Conservation (phyloP, 2,113 vertebrate species). For the Morone saxatilis region DNA sequence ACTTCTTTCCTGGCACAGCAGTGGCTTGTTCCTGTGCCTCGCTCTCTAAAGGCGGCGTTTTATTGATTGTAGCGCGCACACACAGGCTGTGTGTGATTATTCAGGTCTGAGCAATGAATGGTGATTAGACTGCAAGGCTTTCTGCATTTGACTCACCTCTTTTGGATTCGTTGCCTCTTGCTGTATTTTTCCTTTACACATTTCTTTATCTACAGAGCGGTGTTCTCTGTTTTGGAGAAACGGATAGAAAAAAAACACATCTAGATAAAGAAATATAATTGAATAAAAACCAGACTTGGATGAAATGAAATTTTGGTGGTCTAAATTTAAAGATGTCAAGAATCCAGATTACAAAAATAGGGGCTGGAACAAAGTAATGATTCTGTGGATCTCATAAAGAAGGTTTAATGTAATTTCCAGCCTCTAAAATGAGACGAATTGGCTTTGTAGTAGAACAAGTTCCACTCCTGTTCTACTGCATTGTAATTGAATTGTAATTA, state of each 20-base stretch:
- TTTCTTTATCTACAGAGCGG: not conserved
- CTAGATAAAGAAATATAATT: not conserved
- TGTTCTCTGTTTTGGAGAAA: not conserved
- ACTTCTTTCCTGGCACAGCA: conserved; percentile 28
- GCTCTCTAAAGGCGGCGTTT: conserved; percentile 9
- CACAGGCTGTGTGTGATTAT: conserved; percentile 12
- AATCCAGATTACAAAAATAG: not conserved
- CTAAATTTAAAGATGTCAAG: not conserved
- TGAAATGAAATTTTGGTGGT: not conserved
- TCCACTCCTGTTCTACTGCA: not conserved
- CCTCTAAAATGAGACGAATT: not conserved
- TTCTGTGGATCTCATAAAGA: not conserved
- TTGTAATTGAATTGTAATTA: no score
- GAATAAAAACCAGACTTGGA: not conserved
- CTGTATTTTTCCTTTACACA: not conserved
- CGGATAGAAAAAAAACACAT: not conserved
- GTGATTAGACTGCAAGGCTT: conserved; percentile 13
- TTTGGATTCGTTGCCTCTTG: not conserved
- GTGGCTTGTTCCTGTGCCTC: conserved; percentile 1
- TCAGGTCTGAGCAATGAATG: conserved; percentile 10
- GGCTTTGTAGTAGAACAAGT: not conserved
- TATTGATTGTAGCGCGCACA: conserved; percentile 24
- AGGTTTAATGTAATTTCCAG: not conserved
- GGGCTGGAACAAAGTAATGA: not conserved
- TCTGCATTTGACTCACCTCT: not conserved